A percentile compares a stretch with the other conserved stretches of the same genome.
phyloP scores from a whole-genome alignment of 2,113 vertebrate genomes.

The Etia nguti region DNA sequence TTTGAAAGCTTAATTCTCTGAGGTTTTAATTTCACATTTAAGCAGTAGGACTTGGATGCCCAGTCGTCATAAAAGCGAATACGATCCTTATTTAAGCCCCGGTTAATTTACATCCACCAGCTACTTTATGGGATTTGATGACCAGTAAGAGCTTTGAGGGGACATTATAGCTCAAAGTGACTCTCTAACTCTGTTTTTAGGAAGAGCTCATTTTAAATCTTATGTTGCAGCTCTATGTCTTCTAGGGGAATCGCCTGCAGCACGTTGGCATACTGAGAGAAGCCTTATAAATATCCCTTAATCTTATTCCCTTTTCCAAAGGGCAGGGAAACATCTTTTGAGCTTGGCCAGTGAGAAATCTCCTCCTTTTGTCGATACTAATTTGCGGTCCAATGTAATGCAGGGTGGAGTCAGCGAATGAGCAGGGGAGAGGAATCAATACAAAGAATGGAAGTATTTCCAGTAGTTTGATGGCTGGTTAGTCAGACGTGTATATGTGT shows the following conservation, averaged over 20 bases:
- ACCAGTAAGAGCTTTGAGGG: slow-evolving; percentile 15
- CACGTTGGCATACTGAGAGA: neutral
- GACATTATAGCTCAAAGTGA: slow-evolving; percentile 28
- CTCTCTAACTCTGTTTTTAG: neutral
- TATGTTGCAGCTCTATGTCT: neutral
- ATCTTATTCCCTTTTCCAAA: slow-evolving; percentile 26
- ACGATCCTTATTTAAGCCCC: neutral
- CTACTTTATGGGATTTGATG: slow-evolving; percentile 16
- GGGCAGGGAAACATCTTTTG: slow-evolving; percentile 15
- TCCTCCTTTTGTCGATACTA: slow-evolving; percentile 30
- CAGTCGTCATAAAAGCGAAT: slow-evolving; percentile 19
- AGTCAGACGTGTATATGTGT: neutral
- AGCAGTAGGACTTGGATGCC: neutral
- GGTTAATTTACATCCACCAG: neutral
- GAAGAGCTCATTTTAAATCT: slow-evolving; percentile 21
- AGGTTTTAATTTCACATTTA: slow-evolving; percentile 23
- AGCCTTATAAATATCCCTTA: slow-evolving; percentile 23
- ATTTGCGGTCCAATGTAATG: neutral
- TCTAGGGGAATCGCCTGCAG: neutral
- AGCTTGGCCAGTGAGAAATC: slow-evolving; percentile 27
- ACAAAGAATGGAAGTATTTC: slow-evolving; percentile 30
- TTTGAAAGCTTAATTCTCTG: slow-evolving; percentile 13
- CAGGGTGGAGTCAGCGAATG: neutral
- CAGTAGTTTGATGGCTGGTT: slow-evolving; percentile 11
- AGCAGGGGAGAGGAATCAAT: slow-evolving; percentile 15